These are phyloP conservation scores for Salarias fasciatus DNA, from an alignment of 2,797 vertebrate species.

Conservation along the genomic window DNA sequence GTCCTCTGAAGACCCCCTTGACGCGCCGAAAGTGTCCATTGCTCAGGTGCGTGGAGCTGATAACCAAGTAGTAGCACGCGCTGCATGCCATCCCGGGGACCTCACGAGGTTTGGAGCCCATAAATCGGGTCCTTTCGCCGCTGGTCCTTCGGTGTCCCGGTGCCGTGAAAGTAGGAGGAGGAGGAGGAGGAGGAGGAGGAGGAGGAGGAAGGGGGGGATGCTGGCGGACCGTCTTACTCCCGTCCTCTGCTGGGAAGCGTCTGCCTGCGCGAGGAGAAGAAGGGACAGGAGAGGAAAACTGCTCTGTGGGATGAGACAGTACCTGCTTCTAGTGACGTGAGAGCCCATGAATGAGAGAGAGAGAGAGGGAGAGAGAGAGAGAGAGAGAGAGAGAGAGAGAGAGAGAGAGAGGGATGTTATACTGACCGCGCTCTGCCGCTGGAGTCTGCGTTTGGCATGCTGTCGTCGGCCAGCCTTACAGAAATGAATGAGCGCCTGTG, in stretches of 20 bases:
- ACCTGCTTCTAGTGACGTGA: constrained; percentile 6
- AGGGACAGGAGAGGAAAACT: constrained; percentile 6
- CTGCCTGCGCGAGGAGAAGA: constrained; percentile 25
- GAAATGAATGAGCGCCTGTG: constrained; percentile 69
- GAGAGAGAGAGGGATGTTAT: constrained; percentile 11
- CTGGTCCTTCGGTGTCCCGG: constrained; percentile 11
- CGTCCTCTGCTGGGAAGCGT: constrained; percentile 44
- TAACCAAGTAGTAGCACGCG: constrained; percentile 96
- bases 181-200: not conserved
- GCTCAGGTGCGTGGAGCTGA: constrained; percentile 98
- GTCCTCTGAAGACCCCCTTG: constrained; percentile 98
- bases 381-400: not conserved
- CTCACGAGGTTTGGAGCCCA: constrained; percentile 58
- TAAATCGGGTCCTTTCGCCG: constrained; percentile 1
- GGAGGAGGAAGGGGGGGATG: too few species aligned
- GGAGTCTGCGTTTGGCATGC: constrained; percentile 63
- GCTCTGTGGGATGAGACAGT: constrained; percentile 3
- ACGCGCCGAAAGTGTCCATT: constrained; percentile 97
- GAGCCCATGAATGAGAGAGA: not conserved
- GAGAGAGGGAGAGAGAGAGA: constrained; percentile 9
- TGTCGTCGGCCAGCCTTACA: constrained; percentile 58
- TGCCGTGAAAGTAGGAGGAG: constrained; percentile 36
- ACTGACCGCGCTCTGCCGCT: constrained; percentile 58
- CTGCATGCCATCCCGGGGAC: constrained; percentile 90
- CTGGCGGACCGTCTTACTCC: constrained; percentile 50